phyloP scores from a whole-genome alignment of 2,888 invertebrate species.

The Melitaea athalia region DNA sequence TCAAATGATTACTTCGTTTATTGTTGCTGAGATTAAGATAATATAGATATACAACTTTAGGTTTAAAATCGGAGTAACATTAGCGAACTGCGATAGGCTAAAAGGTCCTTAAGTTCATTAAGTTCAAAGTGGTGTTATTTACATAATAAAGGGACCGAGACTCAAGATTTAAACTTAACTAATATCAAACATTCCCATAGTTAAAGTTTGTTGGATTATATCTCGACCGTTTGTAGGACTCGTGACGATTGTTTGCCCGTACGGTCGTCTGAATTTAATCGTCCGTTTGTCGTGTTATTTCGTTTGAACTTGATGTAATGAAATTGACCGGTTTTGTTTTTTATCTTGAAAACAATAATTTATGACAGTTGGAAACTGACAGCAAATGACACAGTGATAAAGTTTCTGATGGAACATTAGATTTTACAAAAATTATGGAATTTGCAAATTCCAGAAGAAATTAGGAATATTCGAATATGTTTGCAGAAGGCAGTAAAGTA shows the following conservation, averaged over 20 bases:
- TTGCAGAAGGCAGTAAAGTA: too few species aligned
- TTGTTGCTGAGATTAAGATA: too few species aligned
- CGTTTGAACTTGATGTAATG: neutral
- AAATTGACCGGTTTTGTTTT: too few species aligned
- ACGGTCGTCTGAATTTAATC: neutral
- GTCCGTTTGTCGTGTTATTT: neutral
- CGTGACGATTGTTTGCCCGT: neutral
- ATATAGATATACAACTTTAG: neutral
- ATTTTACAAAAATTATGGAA: too few species aligned
- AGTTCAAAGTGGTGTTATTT: slow-evolving; percentile 25
- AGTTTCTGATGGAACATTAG: too few species aligned
- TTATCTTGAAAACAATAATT: too few species aligned
- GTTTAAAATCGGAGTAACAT: slow-evolving; percentile 8
- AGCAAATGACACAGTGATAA: too few species aligned
- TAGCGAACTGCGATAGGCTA: slow-evolving; percentile 16
- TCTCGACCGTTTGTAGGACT: slow-evolving; percentile 5
- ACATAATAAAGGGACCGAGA: slow-evolving; percentile 29
- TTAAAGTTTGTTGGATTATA: slow-evolving; percentile 30
- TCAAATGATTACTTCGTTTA: too few species aligned
- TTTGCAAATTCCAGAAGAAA: too few species aligned
- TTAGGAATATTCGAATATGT: too few species aligned
- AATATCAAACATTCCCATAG: slow-evolving; percentile 36
- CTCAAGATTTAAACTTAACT: slow-evolving; percentile 32
- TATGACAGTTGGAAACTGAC: too few species aligned
- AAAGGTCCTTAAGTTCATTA: slow-evolving; percentile 20